Evolutionary conservation across 2,888 invertebrate species (phyloP).

Genomic region (Dorcus hopei): DNA sequence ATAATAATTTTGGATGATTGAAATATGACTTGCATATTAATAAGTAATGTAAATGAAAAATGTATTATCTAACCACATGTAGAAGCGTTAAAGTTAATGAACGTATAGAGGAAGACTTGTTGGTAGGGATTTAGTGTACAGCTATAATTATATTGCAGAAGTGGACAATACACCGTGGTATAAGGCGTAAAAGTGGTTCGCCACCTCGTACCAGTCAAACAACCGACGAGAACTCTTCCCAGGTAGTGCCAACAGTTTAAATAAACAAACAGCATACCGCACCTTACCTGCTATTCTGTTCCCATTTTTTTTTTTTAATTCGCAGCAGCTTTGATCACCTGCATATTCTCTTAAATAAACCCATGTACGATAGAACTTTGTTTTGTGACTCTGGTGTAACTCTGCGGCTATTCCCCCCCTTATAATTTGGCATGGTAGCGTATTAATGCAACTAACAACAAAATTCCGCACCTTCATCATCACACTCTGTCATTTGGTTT

Average conservation of each 20-base stretch:
- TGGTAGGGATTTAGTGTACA: conserved; percentile 5
- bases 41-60: too few species aligned
- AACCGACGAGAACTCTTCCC: conserved; percentile 52
- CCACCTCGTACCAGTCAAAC: conserved; percentile 55
- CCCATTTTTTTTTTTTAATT: neutral
- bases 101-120: too few species aligned
- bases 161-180: conserved; percentile 78
- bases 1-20: too few species aligned
- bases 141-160: conserved; percentile 57
- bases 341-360: neutral
- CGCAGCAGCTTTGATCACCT: conserved; percentile 1
- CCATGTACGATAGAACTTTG: neutral
- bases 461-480: neutral
- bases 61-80: too few species aligned
- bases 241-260: conserved; percentile 48
- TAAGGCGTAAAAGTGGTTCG: conserved; percentile 67
- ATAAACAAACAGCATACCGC: neutral
- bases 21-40: too few species aligned
- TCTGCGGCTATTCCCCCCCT: neutral
- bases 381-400: neutral
- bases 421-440: neutral
- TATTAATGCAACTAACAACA: conserved; percentile 1
- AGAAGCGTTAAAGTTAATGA: too few species aligned
- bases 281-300: neutral
- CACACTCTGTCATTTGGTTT: neutral